Evolutionary conservation across 2,113 vertebrate genomes (phyloP).

Genomic region (Donacobius atricapilla): DNA sequence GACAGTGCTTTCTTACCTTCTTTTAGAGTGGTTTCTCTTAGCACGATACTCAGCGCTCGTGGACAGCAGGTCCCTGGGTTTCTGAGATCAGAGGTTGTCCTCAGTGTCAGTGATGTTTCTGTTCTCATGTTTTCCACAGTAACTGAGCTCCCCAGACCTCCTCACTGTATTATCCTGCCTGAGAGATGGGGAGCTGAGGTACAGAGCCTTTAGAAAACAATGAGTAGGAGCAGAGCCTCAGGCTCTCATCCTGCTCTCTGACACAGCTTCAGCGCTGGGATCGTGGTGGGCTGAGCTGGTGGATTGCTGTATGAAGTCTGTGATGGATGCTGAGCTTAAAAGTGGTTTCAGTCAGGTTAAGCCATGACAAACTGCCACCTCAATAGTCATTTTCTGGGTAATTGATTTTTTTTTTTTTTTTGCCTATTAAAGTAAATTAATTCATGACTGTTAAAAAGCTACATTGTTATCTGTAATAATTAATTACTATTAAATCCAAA

Average conservation of each 20-base stretch:
- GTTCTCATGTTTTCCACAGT: neutral
- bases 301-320: accelerated
- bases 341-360: neutral
- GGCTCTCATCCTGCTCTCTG: neutral
- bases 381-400: neutral
- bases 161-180: neutral
- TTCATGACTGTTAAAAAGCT: neutral
- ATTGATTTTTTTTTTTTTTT: neutral
- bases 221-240: neutral
- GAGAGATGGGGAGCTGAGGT: neutral
- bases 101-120: neutral
- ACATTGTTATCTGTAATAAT: neutral
- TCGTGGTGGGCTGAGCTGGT: neutral
- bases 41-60: neutral
- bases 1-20: neutral
- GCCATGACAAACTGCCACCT: neutral
- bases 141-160: neutral
- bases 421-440: neutral
- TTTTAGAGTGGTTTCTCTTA: neutral
- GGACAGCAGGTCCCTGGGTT: neutral
- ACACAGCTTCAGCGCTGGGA: neutral
- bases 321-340: neutral
- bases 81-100: conserved; percentile 27
- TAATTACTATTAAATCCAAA: neutral
- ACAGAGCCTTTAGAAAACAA: neutral